phyloP scores from a whole-genome alignment of 2,113 vertebrate genomes.

The Leucopsar rothschildi region DNA sequence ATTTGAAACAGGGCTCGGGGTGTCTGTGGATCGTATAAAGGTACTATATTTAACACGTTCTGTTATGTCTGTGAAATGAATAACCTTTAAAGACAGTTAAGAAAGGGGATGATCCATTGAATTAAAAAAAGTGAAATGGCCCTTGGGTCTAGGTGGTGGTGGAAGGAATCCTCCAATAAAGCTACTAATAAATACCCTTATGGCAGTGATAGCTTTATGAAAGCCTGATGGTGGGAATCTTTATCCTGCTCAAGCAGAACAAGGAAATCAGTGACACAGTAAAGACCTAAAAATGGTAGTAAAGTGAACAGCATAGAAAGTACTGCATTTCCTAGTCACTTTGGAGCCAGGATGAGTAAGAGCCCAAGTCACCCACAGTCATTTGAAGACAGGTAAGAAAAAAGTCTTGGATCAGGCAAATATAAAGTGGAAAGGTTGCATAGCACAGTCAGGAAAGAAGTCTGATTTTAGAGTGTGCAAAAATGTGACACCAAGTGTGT shows the following conservation, averaged over 20 bases:
- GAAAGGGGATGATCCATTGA: background rate
- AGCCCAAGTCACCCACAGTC: background rate
- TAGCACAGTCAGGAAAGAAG: background rate
- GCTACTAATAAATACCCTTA: background rate
- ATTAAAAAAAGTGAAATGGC: background rate
- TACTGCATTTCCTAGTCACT: background rate
- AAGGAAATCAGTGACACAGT: background rate
- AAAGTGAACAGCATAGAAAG: background rate
- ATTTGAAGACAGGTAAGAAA: background rate
- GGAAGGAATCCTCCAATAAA: background rate
- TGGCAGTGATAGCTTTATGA: background rate
- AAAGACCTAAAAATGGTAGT: background rate
- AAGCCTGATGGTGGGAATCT: background rate
- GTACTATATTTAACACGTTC: conserved; percentile 58
- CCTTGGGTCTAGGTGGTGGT: background rate
- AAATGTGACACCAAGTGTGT: background rate
- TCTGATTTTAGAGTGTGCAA: background rate
- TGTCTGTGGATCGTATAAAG: conserved; percentile 74
- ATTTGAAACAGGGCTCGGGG: conserved; percentile 80
- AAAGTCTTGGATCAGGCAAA: background rate
- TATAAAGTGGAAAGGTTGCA: background rate
- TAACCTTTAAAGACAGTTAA: background rate
- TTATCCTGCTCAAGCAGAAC: background rate
- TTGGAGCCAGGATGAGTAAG: background rate
- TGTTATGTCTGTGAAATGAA: background rate